A percentile compares a stretch with the other conserved stretches of the same genome.
phyloP scores from a whole-genome alignment of 2,888 invertebrate genomes.

The Apotomis betuletana region DNA sequence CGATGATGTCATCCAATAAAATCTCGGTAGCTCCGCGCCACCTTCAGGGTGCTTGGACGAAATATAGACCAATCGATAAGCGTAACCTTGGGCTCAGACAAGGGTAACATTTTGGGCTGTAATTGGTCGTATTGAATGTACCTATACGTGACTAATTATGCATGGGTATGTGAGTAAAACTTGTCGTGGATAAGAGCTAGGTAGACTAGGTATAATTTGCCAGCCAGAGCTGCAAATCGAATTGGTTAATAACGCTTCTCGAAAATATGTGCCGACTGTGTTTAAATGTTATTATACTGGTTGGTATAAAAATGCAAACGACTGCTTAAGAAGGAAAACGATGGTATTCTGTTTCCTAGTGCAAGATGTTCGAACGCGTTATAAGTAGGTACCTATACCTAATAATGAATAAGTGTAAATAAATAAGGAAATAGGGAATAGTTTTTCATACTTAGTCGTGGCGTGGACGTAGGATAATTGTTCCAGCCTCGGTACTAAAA shows the following conservation, averaged over 20 bases:
- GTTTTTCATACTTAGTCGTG: too few relatives aligned
- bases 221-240: neutral
- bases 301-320: neutral
- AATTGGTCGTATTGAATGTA: too few relatives aligned
- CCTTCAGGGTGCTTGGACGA: slow-evolving; percentile 31
- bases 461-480: too few relatives aligned
- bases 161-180: neutral
- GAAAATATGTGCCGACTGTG: neutral
- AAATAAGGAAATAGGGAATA: too few relatives aligned
- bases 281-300: neutral
- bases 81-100: slow-evolving; percentile 1
- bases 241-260: neutral
- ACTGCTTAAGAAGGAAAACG: neutral
- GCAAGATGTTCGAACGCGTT: too few relatives aligned
- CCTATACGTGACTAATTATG: too few relatives aligned
- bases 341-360: neutral
- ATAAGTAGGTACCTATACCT: too few relatives aligned
- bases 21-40: slow-evolving; percentile 23
- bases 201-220: neutral
- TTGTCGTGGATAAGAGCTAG: neutral
- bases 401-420: too few relatives aligned
- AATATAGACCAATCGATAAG: slow-evolving; percentile 39
- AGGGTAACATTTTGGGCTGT: neutral
- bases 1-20: slow-evolving; percentile 45
- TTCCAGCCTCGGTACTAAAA: too few relatives aligned